Evolutionary conservation across 2,888 invertebrate species (phyloP).

Genomic region (Melipona beecheii): DNA sequence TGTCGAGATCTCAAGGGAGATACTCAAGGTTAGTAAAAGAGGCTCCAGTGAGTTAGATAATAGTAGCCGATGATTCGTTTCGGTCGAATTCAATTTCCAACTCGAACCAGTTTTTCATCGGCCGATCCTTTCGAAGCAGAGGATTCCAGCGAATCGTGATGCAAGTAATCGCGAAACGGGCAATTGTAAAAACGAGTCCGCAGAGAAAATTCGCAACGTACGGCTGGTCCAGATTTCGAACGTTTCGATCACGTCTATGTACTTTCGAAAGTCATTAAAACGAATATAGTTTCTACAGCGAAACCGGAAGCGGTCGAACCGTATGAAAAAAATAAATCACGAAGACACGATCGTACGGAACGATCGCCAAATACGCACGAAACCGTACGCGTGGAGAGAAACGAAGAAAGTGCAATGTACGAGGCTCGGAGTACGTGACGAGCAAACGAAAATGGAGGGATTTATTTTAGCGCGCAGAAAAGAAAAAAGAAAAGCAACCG

Average conservation of each 20-base stretch:
- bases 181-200: neutral
- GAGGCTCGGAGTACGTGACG: neutral
- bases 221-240: slow-evolving; percentile 25
- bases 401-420: slow-evolving; percentile 19
- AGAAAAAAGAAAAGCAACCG: slow-evolving; percentile 44
- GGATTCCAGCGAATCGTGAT: neutral
- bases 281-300: slow-evolving; percentile 59
- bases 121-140: neutral
- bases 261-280: slow-evolving; percentile 81
- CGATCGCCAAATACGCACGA: neutral
- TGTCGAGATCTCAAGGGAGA: neutral
- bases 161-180: slow-evolving; percentile 6
- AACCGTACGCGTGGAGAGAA: neutral
- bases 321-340: slow-evolving; percentile 14
- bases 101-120: slow-evolving; percentile 2
- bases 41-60: slow-evolving; percentile 22
- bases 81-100: slow-evolving; percentile 2
- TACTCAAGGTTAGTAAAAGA: slow-evolving; percentile 20
- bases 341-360: slow-evolving; percentile 4
- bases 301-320: slow-evolving; percentile 48
- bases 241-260: slow-evolving; percentile 47
- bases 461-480: slow-evolving; percentile 28
- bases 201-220: neutral
- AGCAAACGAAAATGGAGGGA: slow-evolving; percentile 16
- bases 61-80: slow-evolving; percentile 9